Percentiles rank a stretch among this genome's conserved stretches.
Evolutionary conservation across 2,888 invertebrate species (phyloP).

Genomic region (Trichopoda pennipes): DNA sequence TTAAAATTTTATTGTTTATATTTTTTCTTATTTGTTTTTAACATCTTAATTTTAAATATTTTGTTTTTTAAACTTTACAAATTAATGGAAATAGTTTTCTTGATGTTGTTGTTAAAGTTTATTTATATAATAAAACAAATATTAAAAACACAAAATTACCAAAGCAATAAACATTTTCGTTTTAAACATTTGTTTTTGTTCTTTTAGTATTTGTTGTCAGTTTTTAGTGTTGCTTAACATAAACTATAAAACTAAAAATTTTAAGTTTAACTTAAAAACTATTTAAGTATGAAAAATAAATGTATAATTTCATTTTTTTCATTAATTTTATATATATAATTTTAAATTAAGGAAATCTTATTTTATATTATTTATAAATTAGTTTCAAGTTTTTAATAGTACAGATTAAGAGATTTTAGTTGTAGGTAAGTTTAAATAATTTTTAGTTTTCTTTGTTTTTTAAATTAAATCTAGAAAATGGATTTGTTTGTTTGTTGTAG

Average conservation of each 20-base stretch:
- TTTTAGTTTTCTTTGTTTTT: neutral
- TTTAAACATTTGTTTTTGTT: conserved; percentile 19
- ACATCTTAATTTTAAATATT: conserved; percentile 48
- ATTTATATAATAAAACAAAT: conserved; percentile 37
- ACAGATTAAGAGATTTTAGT: conserved; percentile 6
- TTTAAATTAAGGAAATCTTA: conserved; percentile 12
- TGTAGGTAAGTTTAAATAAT: conserved; percentile 19
- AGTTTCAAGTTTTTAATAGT: conserved; percentile 30
- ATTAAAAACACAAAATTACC: conserved; percentile 46
- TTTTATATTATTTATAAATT: conserved; percentile 22
- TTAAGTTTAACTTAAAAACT: conserved; percentile 22
- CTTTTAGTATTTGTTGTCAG: conserved; percentile 10
- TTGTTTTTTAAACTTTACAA: conserved; percentile 46
- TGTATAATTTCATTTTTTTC: neutral
- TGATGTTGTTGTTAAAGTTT: conserved; percentile 7
- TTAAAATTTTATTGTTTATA: conserved; percentile 46
- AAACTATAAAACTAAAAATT: conserved; percentile 20
- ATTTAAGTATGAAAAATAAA: conserved; percentile 28
- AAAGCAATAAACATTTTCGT: conserved; percentile 20
- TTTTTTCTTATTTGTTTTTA: conserved; percentile 40
- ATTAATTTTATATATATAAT: neutral
- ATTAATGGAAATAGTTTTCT: conserved; percentile 26
- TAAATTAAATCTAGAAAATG: conserved; percentile 26
- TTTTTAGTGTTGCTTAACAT: conserved; percentile 19
- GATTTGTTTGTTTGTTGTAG: conserved; percentile 1